phyloP scores from a whole-genome alignment of 92 coral and sea anemone species.

The Desmophyllum pertusum region DNA sequence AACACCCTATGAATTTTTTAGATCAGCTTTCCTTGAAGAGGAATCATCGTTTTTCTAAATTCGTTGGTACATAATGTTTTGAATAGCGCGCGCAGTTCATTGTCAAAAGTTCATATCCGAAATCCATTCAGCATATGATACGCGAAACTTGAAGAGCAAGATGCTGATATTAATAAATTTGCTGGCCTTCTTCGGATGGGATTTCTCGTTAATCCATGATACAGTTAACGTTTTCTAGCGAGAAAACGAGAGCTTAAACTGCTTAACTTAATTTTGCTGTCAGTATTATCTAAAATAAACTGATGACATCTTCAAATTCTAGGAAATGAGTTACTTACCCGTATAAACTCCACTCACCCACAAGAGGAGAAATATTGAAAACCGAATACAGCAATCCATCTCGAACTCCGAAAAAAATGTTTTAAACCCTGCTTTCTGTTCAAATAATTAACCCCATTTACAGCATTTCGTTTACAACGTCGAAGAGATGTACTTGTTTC shows the following conservation, averaged over 20 bases:
- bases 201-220: too few relatives aligned
- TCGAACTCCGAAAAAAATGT: background rate
- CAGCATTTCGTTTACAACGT: background rate
- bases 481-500: background rate
- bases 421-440: background rate
- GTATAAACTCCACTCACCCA: background rate
- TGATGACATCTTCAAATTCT: background rate
- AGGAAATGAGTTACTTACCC: conserved; percentile 9
- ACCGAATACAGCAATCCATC: background rate
- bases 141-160: background rate
- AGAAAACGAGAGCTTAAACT: background rate
- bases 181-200: background rate
- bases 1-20: background rate
- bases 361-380: background rate
- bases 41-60: background rate
- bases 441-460: background rate
- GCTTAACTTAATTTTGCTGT: background rate
- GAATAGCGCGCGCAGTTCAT: background rate
- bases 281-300: background rate
- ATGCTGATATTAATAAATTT: background rate
- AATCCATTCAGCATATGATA: background rate
- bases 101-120: background rate
- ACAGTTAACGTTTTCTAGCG: background rate
- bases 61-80: background rate
- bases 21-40: background rate